Evolutionary conservation across 2,888 invertebrate species (phyloP), one percentile per base, ranked within the genome.

Genomic region (Eustalomyia histrio): DNA sequence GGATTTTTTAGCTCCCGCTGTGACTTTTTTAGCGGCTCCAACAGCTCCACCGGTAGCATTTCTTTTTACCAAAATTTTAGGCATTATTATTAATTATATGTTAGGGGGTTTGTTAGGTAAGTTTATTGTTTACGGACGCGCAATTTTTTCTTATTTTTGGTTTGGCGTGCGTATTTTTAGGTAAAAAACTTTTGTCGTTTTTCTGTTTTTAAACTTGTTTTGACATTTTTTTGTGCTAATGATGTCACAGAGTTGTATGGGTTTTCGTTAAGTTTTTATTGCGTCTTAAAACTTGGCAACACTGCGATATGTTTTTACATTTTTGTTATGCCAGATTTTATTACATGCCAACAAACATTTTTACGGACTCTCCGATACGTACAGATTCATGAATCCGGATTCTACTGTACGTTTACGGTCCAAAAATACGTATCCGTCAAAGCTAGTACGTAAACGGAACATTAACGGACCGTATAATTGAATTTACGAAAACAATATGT

Each of bases 1-100:
- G 16, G 87, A 86, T 79, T 89, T 90, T 33, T 87, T 88, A 47
- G 85, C 86, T 61, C 83, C 86, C 60, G 83, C 82, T 6, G 81
- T 84, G 61, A 72, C 74, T 68, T 86, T 89, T 24, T 86, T 87
- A 16, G 73, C 83, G 50, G 58, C 75, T 39, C 58, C 75, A 12
- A 55, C 76, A 17, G 61, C 63, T 21, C 84, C 80, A 14, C 63
- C 75, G 5, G 75, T 69, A 1, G 43, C 68, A n/a, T 76, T 67
- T 71, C 85, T 88, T 35, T 84, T 79, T 57, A 86, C 86, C 0
- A 69, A 83, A n/a, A 72, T 84, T 16, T 87, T 87, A n/a, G 88
- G 88, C 88, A 88, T 88, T 58, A 68, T 24, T 24, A 29, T 6
- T 29, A 1, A 6, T 29, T 84, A 4, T 18, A 43, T 35, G 10